Conservation (phyloP, 2,888 invertebrate species). For the Willowsia nigromaculata region DNA sequence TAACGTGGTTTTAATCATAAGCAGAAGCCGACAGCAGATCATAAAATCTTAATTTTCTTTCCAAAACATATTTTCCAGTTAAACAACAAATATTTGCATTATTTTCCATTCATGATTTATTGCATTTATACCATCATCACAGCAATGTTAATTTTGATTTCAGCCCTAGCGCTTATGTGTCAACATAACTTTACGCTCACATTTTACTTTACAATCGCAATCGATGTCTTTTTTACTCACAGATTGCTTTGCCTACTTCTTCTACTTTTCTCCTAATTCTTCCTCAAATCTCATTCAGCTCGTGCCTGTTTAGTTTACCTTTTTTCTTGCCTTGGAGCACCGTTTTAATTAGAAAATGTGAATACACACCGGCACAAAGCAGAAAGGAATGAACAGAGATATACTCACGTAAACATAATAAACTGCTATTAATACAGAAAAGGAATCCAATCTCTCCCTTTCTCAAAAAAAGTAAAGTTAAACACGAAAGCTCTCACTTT, state of each 20-base stretch:
- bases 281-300: neutral
- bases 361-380: neutral
- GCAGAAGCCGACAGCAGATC: no score
- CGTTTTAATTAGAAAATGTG: conserved; percentile 57
- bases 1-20: no score
- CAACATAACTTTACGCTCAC: no score
- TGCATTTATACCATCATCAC: no score
- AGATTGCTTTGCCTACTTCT: neutral
- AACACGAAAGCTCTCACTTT: conserved; percentile 10
- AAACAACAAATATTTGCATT: no score
- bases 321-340: conserved; percentile 36
- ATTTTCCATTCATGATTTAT: no score
- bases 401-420: neutral
- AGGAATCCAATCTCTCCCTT: neutral
- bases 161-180: no score
- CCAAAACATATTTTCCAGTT: no score
- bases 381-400: neutral
- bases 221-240: no score
- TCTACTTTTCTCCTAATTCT: neutral
- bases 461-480: neutral
- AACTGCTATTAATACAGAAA: neutral
- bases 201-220: no score
- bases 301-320: conserved; percentile 20
- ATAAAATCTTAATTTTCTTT: no score
- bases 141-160: no score